Conservation (phyloP, 2,113 vertebrate genomes). For the Anarhynchus alexandrinus region DNA sequence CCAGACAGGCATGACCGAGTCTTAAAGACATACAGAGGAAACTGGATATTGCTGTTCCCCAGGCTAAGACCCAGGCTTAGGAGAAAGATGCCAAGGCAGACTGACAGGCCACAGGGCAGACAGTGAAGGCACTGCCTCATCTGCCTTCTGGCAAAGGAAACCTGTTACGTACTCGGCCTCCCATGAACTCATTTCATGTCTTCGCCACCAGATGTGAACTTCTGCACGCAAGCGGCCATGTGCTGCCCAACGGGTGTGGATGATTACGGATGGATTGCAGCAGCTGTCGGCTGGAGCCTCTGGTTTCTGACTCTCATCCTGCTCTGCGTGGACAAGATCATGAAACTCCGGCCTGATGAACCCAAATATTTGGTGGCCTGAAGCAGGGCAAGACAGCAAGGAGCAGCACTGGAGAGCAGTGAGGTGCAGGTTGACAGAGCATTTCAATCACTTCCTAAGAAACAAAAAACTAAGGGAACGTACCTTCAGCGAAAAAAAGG, state of each 20-base stretch:
- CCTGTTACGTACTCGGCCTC: background rate
- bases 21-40: background rate
- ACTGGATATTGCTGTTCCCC: background rate
- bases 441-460: background rate
- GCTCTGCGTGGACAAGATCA: slow-evolving; percentile 75
- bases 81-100: background rate
- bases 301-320: slow-evolving; percentile 84
- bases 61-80: background rate
- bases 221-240: slow-evolving; percentile 47
- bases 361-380: slow-evolving; percentile 68
- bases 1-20: background rate
- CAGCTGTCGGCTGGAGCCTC: slow-evolving; percentile 78
- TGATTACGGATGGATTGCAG: slow-evolving; percentile 77
- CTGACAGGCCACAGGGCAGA: background rate
- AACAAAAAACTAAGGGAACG: background rate
- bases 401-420: background rate
- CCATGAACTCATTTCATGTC: background rate
- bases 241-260: slow-evolving; percentile 72
- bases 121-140: background rate
- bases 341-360: slow-evolving; percentile 69
- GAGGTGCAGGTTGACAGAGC: background rate
- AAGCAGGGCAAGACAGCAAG: background rate
- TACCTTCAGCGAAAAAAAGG: background rate
- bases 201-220: slow-evolving; percentile 22
- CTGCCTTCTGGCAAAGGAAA: background rate